Conservation (phyloP, 2,888 invertebrate species). For the Platypus cylindrus region DNA sequence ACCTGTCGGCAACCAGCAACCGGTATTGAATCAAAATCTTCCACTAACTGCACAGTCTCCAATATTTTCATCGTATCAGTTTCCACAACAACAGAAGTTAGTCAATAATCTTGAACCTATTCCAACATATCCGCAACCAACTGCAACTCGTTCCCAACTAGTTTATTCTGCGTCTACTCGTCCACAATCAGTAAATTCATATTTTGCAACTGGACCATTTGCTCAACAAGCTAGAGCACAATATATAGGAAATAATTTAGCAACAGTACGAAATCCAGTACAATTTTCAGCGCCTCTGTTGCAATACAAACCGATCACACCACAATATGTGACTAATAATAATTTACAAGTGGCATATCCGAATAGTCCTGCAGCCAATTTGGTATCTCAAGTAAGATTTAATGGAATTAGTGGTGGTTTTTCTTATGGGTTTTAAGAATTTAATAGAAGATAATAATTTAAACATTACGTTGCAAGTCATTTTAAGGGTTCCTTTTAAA, state of each 20-base stretch:
- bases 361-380: conserved; percentile 1
- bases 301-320: not conserved
- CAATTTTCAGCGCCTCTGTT: not conserved
- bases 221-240: conserved; percentile 6
- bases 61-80: conserved; percentile 1
- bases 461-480: too few relatives aligned
- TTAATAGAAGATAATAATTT: too few relatives aligned
- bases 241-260: not conserved
- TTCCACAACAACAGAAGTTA: not conserved
- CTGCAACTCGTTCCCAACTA: conserved; percentile 3
- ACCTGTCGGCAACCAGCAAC: conserved; percentile 1
- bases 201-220: conserved; percentile 12
- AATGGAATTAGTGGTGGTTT: conserved; percentile 9
- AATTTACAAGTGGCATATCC: conserved; percentile 1
- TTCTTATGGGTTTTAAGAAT: conserved; percentile 11
- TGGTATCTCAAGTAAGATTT: conserved; percentile 12
- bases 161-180: not conserved
- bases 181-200: conserved; percentile 1
- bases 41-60: conserved; percentile 1
- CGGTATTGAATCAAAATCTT: conserved; percentile 1
- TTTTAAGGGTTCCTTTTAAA: too few relatives aligned
- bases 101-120: not conserved
- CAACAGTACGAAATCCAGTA: not conserved
- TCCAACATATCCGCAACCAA: conserved; percentile 1
- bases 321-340: not conserved